A percentile compares a stretch with the other conserved stretches of the same genome.
Evolutionary conservation across 2,888 invertebrate species (phyloP).

Genomic region (Selenia dentaria): DNA sequence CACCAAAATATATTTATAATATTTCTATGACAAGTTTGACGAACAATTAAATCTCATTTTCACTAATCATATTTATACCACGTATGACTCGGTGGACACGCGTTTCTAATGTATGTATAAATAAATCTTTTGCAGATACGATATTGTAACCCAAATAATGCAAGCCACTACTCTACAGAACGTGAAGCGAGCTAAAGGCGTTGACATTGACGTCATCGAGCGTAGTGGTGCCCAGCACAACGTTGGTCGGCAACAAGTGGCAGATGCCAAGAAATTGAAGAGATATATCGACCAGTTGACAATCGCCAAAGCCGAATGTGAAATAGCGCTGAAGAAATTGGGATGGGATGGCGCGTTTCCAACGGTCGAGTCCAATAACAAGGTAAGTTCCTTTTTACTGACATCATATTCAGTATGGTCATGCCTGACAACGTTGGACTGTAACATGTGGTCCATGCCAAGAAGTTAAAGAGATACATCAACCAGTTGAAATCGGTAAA

Average conservation of each 20-base stretch:
- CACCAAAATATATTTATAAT: too few species aligned
- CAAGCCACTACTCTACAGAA: constrained; percentile 97
- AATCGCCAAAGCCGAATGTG: constrained; percentile 92
- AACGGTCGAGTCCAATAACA: constrained; percentile 75
- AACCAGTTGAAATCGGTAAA: constrained; percentile 92
- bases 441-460: constrained; percentile 91
- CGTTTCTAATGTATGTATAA: too few species aligned
- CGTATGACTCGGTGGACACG: too few species aligned
- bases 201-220: constrained; percentile 86
- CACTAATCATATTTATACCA: too few species aligned
- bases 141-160: constrained; percentile 96
- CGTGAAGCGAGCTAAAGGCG: constrained; percentile 93
- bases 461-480: constrained; percentile 93
- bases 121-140: constrained; percentile 87
- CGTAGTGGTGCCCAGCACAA: constrained; percentile 82
- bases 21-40: too few species aligned
- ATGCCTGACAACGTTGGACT: constrained; percentile 87
- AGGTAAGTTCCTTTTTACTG: too few species aligned
- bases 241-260: constrained; percentile 90
- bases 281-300: constrained; percentile 93
- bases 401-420: too few species aligned
- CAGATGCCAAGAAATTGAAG: constrained; percentile 92
- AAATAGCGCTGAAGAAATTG: constrained; percentile 88
- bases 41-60: too few species aligned
- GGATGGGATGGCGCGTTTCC: constrained; percentile 92